Evolutionary conservation across 2,113 vertebrate species (phyloP).

Genomic region (Arizona elegans): DNA sequence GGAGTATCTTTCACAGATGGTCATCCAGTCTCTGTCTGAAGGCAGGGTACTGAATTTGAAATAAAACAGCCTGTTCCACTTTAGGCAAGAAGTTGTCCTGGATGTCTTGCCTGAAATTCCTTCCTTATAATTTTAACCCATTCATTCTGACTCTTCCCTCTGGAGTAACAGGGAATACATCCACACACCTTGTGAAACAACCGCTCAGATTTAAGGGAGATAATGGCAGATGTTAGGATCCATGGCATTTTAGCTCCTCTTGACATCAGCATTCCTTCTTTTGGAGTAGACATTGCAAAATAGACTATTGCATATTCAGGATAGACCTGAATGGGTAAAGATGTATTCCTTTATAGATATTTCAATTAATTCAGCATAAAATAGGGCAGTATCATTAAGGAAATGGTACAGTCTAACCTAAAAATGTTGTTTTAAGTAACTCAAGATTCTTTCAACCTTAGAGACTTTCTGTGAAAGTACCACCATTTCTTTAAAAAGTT

Average conservation of each 20-base stretch:
- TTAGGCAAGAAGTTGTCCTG: not conserved
- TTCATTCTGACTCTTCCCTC: not conserved
- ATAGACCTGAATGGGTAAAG: not conserved
- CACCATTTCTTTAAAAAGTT: not conserved
- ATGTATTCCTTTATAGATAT: not conserved
- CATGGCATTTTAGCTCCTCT: not conserved
- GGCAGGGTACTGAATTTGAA: not conserved
- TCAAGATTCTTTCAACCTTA: not conserved
- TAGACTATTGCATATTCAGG: not conserved
- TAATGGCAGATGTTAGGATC: not conserved
- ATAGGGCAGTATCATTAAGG: not conserved
- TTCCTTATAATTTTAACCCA: not conserved
- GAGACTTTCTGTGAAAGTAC: not conserved
- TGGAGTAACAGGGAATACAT: not conserved
- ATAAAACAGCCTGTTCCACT: not conserved
- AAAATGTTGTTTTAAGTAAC: not conserved
- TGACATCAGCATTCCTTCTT: not conserved
- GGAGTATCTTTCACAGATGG: not conserved
- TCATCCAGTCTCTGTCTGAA: not conserved
- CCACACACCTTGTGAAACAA: not conserved
- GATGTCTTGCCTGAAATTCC: not conserved
- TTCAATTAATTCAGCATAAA: not conserved
- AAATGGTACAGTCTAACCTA: not conserved
- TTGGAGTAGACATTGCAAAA: not conserved
- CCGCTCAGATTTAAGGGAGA: not conserved